phyloP scores from a whole-genome alignment of 2,888 invertebrate genomes.

The Eretmocerus hayati region DNA sequence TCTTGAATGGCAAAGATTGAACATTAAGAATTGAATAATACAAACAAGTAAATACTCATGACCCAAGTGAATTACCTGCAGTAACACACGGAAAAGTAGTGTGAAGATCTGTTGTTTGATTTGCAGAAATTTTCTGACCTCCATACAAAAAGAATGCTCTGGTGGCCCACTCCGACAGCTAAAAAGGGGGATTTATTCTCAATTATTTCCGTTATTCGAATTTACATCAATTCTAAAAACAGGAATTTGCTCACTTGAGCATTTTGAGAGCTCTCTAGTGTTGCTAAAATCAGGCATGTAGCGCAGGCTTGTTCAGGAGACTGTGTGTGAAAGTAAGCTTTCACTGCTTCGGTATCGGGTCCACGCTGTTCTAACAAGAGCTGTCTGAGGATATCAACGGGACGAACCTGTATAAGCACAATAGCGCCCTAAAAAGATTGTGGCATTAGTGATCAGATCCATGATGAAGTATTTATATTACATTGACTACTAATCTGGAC shows the following conservation, averaged over 20 bases:
- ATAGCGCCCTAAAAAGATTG: slow-evolving; percentile 63
- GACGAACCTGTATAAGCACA: slow-evolving; percentile 74
- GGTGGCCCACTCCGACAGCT: slow-evolving; percentile 77
- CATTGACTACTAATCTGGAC: no score
- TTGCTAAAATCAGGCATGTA: slow-evolving; percentile 78
- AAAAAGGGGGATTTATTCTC: slow-evolving; percentile 9
- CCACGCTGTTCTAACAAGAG: slow-evolving; percentile 76
- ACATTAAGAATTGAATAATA: no score
- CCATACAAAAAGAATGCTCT: slow-evolving; percentile 90
- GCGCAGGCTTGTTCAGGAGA: slow-evolving; percentile 84
- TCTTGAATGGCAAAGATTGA: no score
- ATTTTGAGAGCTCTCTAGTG: slow-evolving; percentile 58
- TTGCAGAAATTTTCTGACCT: slow-evolving; percentile 53
- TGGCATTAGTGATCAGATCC: no score
- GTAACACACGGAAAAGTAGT: slow-evolving; percentile 27
- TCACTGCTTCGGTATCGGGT: slow-evolving; percentile 77
- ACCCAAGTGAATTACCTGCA: slow-evolving; percentile 29
- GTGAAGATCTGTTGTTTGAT: slow-evolving; percentile 29
- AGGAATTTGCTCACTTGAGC: slow-evolving; percentile 53
- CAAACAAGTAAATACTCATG: no score
- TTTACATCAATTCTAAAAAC: not conserved
- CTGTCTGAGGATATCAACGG: slow-evolving; percentile 80
- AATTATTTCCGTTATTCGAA: not conserved
- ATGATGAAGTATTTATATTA: no score
- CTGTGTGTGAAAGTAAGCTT: slow-evolving; percentile 78